phyloP scores from a whole-genome alignment of 2,797 vertebrate species.

The Pygocentrus nattereri region DNA sequence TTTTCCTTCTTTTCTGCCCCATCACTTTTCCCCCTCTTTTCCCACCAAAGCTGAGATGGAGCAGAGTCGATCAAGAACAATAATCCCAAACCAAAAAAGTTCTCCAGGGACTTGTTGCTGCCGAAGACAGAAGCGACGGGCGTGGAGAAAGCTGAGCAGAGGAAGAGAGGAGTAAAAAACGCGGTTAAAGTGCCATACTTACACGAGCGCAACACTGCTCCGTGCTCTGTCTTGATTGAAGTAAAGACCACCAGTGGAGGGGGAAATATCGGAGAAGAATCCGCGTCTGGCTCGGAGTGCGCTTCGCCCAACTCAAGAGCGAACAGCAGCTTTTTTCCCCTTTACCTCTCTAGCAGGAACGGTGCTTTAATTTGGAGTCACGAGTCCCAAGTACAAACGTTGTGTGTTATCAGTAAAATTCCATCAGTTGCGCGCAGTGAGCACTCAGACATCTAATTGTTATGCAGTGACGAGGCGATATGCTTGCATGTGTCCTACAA shows the following conservation, averaged over 20 bases:
- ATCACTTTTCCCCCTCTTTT: slow-evolving; percentile 62
- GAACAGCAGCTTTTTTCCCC: neutral
- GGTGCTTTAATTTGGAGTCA: slow-evolving; percentile 70
- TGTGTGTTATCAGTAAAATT: slow-evolving; percentile 84
- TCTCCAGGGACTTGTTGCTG: slow-evolving; percentile 91
- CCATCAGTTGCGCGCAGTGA: slow-evolving; percentile 86
- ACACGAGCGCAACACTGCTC: slow-evolving; percentile 27
- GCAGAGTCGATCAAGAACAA: slow-evolving; percentile 76
- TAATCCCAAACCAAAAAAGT: slow-evolving; percentile 64
- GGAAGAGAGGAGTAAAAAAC: slow-evolving; percentile 30
- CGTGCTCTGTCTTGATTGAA: neutral
- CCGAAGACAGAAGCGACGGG: slow-evolving; percentile 57
- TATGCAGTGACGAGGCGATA: slow-evolving; percentile 83
- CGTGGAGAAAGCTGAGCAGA: neutral
- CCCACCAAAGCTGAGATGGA: slow-evolving; percentile 66
- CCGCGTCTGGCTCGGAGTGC: slow-evolving; percentile 60
- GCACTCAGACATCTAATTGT: slow-evolving; percentile 83
- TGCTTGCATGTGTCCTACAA: slow-evolving; percentile 81
- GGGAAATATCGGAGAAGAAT: slow-evolving; percentile 59
- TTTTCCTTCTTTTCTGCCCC: neutral
- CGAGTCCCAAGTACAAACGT: slow-evolving; percentile 75
- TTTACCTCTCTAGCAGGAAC: slow-evolving; percentile 49
- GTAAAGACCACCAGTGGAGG: neutral
- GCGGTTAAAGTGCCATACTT: slow-evolving; percentile 70
- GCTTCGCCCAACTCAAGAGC: neutral